phyloP scores from a whole-genome alignment of 2,888 invertebrate species.

The Zygogramma bicolorata region DNA sequence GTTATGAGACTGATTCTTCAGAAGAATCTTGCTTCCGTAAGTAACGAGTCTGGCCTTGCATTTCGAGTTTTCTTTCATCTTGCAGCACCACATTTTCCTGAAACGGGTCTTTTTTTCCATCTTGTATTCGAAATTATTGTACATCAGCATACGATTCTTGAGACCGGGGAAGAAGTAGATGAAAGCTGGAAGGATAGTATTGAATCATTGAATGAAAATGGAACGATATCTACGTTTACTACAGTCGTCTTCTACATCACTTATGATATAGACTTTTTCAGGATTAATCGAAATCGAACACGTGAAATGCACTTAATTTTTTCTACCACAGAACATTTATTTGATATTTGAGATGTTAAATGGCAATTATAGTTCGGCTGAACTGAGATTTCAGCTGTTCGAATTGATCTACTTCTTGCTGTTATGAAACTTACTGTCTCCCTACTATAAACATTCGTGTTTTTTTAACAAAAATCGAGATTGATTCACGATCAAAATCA shows the following conservation, averaged over 20 bases:
- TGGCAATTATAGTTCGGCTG: too few relatives aligned
- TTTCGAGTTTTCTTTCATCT: conserved; percentile 48
- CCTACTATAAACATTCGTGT: too few relatives aligned
- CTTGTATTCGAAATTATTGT: conserved; percentile 48
- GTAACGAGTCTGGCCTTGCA: conserved; percentile 52
- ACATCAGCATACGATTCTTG: conserved; percentile 48
- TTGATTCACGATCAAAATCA: too few relatives aligned
- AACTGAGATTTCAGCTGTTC: too few relatives aligned
- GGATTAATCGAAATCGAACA: too few relatives aligned
- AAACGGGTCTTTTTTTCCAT: conserved; percentile 46
- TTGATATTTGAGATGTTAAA: too few relatives aligned
- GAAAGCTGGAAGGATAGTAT: conserved; percentile 39
- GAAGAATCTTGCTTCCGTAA: conserved; percentile 31
- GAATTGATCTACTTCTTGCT: too few relatives aligned
- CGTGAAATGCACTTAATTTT: too few relatives aligned
- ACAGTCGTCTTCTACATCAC: not conserved
- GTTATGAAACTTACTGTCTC: too few relatives aligned
- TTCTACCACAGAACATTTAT: too few relatives aligned
- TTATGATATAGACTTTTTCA: too few relatives aligned
- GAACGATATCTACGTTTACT: not conserved
- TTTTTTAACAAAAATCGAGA: too few relatives aligned
- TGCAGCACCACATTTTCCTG: conserved; percentile 53
- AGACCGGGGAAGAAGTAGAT: conserved; percentile 44
- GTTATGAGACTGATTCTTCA: conserved; percentile 41
- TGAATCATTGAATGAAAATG: not conserved